A percentile compares a stretch with the other conserved stretches of the same genome.
Evolutionary conservation across 2,797 vertebrate genomes (phyloP).

Genomic region (Lagorchestes hirsutus): DNA sequence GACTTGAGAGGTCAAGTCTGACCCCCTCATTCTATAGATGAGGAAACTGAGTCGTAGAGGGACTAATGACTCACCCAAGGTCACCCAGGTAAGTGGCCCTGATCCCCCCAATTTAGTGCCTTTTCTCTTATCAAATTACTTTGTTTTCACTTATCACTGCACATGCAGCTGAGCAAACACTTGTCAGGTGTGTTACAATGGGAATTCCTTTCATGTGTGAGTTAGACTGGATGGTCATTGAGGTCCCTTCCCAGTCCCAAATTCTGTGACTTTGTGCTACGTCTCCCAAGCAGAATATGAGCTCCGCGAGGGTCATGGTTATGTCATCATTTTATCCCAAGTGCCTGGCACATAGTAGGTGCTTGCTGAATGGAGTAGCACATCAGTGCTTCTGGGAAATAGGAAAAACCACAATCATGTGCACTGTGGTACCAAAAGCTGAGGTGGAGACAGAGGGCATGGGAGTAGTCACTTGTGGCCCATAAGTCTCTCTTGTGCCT

Average conservation of each 20-base stretch:
- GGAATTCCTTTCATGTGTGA: background rate
- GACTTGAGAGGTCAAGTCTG: too few relatives aligned
- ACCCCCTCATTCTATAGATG: too few relatives aligned
- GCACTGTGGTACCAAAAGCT: too few relatives aligned
- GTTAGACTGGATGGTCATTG: background rate
- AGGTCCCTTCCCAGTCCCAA: too few relatives aligned
- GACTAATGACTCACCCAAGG: background rate
- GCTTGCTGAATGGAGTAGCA: background rate
- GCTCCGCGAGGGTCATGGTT: too few relatives aligned
- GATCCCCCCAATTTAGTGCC: background rate
- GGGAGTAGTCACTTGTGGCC: too few relatives aligned
- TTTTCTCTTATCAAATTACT: background rate
- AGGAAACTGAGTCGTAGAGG: background rate
- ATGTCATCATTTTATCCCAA: background rate
- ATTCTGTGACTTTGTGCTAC: too few relatives aligned
- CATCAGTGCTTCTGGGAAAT: too few relatives aligned
- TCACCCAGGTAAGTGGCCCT: background rate
- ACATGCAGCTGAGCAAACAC: background rate
- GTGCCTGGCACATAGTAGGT: background rate
- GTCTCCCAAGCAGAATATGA: too few relatives aligned
- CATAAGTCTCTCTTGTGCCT: too few relatives aligned
- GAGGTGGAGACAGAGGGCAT: too few relatives aligned
- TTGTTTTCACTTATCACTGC: background rate
- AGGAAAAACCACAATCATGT: too few relatives aligned
- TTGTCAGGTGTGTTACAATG: background rate